A percentile compares a stretch with the other conserved stretches of the same genome.
Evolutionary conservation across 2,113 vertebrate genomes (phyloP).

Genomic region (Carassius carassius): DNA sequence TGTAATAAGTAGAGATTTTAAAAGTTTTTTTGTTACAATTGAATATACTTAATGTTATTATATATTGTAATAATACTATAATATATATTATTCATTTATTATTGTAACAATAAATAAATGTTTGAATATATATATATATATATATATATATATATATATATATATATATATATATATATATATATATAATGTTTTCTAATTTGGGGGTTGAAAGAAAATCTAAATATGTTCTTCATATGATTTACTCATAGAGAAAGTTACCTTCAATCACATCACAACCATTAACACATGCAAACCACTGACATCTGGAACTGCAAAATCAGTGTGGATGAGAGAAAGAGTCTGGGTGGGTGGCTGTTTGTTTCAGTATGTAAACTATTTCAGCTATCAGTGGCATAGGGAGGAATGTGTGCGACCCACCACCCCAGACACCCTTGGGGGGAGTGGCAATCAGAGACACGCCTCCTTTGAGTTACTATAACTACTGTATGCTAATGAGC

Average conservation of each 20-base stretch:
- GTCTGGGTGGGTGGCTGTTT: background rate
- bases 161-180: background rate
- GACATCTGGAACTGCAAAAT: background rate
- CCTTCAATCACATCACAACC: background rate
- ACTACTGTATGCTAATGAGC: conserved; percentile 58
- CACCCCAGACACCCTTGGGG: conserved; percentile 27
- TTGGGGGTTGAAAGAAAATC: too few relatives aligned
- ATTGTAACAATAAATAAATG: too few relatives aligned
- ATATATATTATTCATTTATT: too few relatives aligned
- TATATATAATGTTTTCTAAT: too few relatives aligned
- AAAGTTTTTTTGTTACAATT: too few relatives aligned
- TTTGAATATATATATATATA: too few relatives aligned
- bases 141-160: background rate
- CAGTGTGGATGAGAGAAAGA: background rate
- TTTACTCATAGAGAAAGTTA: background rate
- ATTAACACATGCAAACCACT: background rate
- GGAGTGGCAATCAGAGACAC: conserved; percentile 25
- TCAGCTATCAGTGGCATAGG: conserved; percentile 40
- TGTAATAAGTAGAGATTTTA: too few relatives aligned
- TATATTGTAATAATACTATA: too few relatives aligned
- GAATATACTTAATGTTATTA: too few relatives aligned
- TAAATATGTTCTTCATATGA: background rate
- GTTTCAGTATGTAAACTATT: conserved; percentile 26
- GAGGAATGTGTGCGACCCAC: conserved; percentile 34
- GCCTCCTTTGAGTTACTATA: conserved; percentile 43